These are phyloP conservation scores for Lordiphosa collinella DNA, from an alignment of 1,140 invertebrate species.

Conservation along the genomic window DNA sequence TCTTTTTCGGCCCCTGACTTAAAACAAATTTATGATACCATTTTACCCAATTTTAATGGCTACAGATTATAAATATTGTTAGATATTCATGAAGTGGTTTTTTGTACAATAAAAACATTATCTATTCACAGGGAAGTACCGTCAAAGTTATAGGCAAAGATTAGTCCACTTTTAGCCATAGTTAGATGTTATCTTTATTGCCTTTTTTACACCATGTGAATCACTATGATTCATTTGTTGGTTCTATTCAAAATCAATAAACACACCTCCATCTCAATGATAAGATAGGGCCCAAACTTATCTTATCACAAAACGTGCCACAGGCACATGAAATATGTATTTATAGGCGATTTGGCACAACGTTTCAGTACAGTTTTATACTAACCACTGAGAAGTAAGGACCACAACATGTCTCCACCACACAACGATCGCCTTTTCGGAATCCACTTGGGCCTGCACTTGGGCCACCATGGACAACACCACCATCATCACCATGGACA, in stretches of 20 bases:
- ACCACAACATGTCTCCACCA: constrained; percentile 52
- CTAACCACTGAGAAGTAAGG: constrained; percentile 20
- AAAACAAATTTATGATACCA: no score
- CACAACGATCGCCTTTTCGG: constrained; percentile 51
- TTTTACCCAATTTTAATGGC: no score
- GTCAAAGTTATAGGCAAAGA: neutral
- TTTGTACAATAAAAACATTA: constrained; percentile 12
- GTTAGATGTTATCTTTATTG: constrained; percentile 2
- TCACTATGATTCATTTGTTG: constrained; percentile 22
- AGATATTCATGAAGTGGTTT: constrained; percentile 32
- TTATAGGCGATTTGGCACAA: constrained; percentile 30
- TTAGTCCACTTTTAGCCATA: constrained; percentile 2
- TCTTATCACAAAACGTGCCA: constrained; percentile 27
- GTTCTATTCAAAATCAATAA: constrained; percentile 18
- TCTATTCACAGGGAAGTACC: constrained; percentile 2
- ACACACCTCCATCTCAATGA: constrained; percentile 19
- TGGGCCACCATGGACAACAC: constrained; percentile 40
- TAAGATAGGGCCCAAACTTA: constrained; percentile 34
- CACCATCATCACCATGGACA: constrained; percentile 37
- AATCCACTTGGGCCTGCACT: constrained; percentile 43
- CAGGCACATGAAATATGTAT: constrained; percentile 22
- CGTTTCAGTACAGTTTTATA: constrained; percentile 27
- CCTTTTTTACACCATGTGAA: constrained; percentile 18
- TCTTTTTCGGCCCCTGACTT: no score
- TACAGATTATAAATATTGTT: constrained; percentile 11